Evolutionary conservation across 2,888 invertebrate species (phyloP).

Genomic region (Oasisia sp.): DNA sequence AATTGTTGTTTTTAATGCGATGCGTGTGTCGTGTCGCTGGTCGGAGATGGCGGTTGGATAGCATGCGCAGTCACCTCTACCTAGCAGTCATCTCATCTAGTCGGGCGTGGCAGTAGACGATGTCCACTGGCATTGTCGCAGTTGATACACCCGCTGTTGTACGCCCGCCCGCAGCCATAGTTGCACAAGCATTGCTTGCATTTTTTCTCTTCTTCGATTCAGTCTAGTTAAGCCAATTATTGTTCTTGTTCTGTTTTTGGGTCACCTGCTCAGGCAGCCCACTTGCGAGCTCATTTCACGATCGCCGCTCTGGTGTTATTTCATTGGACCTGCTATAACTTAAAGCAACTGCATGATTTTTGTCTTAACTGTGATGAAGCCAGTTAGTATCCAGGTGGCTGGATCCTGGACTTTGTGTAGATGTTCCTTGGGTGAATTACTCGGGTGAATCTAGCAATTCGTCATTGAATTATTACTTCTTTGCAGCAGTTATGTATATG

Average conservation of each 20-base stretch:
- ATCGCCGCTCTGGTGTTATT: neutral
- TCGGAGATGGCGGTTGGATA: neutral
- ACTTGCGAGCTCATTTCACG: neutral
- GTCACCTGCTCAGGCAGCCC: neutral
- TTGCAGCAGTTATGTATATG: neutral
- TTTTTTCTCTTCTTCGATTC: neutral
- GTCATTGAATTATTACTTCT: neutral
- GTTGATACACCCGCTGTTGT: neutral
- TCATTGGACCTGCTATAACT: neutral
- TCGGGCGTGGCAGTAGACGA: neutral
- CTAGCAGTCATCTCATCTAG: neutral
- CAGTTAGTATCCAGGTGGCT: neutral
- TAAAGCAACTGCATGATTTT: neutral
- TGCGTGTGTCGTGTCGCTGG: neutral
- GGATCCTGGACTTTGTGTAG: neutral
- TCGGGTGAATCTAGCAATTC: neutral
- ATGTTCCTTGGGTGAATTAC: neutral
- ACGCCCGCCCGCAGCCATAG: neutral
- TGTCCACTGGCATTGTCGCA: neutral
- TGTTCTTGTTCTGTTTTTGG: neutral
- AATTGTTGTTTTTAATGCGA: constrained; percentile 13
- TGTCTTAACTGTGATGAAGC: neutral
- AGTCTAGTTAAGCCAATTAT: neutral
- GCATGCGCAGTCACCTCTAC: neutral
- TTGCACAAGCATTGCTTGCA: constrained; percentile 17